Evolutionary conservation across 2,797 vertebrate genomes (phyloP).

Genomic region (Chloroceryle amazona): DNA sequence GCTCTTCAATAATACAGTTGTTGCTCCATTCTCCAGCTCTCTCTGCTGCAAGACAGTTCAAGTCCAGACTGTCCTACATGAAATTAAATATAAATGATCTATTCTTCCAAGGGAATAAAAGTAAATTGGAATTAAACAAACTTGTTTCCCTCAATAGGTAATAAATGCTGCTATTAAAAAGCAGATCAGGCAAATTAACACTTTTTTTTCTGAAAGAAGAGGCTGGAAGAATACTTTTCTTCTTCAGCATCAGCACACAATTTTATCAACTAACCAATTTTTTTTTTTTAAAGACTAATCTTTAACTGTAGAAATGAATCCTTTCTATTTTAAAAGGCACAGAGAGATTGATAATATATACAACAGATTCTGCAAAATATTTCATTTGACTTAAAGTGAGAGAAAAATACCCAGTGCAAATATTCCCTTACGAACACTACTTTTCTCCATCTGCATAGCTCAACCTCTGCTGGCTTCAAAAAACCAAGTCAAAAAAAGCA

Average conservation of each 20-base stretch:
- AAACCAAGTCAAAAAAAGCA: neutral
- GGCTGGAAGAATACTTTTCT: neutral
- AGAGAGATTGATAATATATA: neutral
- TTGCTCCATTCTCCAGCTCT: neutral
- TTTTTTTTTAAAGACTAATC: neutral
- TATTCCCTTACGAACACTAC: neutral
- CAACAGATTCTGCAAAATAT: neutral
- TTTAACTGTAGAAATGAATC: neutral
- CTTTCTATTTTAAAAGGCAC: neutral
- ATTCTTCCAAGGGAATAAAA: constrained; percentile 28
- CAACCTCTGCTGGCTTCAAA: neutral
- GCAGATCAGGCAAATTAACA: neutral
- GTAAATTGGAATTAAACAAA: constrained; percentile 44
- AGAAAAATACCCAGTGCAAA: neutral
- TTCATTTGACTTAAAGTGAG: neutral
- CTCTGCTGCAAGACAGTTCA: constrained; percentile 8
- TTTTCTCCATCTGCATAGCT: neutral
- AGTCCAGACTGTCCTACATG: neutral
- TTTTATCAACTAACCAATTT: neutral
- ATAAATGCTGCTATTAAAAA: constrained; percentile 31
- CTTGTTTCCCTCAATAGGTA: constrained; percentile 39
- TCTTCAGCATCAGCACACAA: neutral
- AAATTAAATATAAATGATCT: constrained; percentile 47
- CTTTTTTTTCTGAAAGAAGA: neutral
- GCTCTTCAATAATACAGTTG: constrained; percentile 42